phyloP scores from a whole-genome alignment of 92 coral and sea anemone species.

The Porites cylindrica region DNA sequence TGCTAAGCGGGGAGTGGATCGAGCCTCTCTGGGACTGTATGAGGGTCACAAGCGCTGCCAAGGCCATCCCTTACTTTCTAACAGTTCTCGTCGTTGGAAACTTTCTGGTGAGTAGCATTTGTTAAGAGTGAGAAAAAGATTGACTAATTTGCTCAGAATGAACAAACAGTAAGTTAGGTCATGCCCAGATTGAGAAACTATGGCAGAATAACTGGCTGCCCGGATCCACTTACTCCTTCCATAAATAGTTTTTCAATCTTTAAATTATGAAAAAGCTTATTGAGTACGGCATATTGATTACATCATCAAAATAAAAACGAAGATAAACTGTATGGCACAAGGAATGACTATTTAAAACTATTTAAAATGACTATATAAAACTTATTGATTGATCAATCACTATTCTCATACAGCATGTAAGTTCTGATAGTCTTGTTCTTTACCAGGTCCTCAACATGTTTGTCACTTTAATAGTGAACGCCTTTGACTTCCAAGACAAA shows the following conservation, averaged over 20 bases:
- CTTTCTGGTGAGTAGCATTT: conserved; percentile 74
- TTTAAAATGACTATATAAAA: background rate
- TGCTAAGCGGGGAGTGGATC: conserved; percentile 88
- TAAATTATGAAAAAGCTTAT: too few species aligned
- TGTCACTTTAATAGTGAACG: conserved; percentile 83
- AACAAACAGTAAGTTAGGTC: background rate
- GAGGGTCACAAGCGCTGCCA: conserved; percentile 74
- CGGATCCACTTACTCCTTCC: background rate
- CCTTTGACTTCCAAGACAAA: conserved; percentile 70
- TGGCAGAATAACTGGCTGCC: background rate
- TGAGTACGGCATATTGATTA: background rate
- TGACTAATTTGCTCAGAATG: background rate
- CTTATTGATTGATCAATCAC: background rate
- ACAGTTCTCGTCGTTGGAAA: conserved; percentile 84
- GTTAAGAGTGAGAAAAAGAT: background rate
- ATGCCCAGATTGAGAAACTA: background rate
- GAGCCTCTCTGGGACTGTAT: conserved; percentile 91
- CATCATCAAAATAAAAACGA: too few species aligned
- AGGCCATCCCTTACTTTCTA: conserved; percentile 73
- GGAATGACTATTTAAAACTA: background rate
- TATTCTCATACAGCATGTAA: background rate
- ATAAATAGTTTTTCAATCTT: too few species aligned
- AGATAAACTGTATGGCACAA: background rate
- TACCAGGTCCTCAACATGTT: conserved; percentile 78
- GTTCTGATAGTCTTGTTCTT: background rate